Evolutionary conservation across 2,113 vertebrate species (phyloP).

Genomic region (Engystomops pustulosus): DNA sequence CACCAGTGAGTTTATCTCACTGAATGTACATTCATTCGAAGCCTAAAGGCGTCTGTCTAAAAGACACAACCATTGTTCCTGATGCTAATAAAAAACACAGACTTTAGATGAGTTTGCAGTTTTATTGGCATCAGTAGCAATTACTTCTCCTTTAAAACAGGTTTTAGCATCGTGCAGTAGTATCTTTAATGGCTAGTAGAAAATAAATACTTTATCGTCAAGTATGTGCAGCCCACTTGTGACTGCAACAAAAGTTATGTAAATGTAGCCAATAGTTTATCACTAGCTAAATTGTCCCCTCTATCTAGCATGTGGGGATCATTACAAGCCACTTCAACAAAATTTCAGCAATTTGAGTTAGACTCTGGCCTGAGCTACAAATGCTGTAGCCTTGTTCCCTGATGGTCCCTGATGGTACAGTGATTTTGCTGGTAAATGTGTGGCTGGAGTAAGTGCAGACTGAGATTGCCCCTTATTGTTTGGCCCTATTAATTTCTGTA

Average conservation of each 20-base stretch:
- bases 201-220: not conserved
- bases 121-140: slow-evolving; percentile 27
- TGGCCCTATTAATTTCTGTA: too few relatives aligned
- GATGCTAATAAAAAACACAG: slow-evolving; percentile 28
- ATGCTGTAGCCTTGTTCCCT: too few relatives aligned
- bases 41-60: slow-evolving; percentile 9
- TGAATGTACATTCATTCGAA: not conserved
- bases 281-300: not conserved
- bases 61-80: slow-evolving; percentile 5
- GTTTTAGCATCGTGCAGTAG: not conserved
- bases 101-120: slow-evolving; percentile 3
- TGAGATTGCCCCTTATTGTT: too few relatives aligned
- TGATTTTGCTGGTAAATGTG: too few relatives aligned
- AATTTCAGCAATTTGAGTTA: too few relatives aligned
- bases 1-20: not conserved
- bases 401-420: too few relatives aligned
- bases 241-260: not conserved
- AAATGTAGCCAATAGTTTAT: not conserved
- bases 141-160: slow-evolving; percentile 24
- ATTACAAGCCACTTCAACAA: not conserved
- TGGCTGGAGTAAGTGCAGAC: too few relatives aligned
- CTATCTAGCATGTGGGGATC: not conserved
- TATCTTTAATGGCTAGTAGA: not conserved
- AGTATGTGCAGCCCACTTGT: not conserved
- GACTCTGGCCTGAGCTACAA: too few relatives aligned